phyloP scores from a whole-genome alignment of 1,140 invertebrate genomes.

The Branchinecta lindahli region DNA sequence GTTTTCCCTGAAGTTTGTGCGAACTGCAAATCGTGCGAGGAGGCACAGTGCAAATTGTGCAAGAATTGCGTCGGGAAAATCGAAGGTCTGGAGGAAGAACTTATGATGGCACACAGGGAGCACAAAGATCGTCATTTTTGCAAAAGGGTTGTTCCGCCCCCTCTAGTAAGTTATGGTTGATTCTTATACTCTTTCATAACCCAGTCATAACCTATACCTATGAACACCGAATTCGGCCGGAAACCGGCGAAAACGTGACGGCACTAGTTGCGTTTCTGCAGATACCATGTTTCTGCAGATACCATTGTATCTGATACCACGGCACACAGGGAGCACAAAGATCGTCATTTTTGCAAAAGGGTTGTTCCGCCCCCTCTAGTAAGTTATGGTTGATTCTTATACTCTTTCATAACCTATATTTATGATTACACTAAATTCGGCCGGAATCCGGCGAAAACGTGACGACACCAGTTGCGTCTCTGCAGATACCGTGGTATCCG shows the following conservation, averaged over 20 bases:
- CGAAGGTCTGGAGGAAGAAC: constrained; percentile 45
- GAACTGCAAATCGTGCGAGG: constrained; percentile 40
- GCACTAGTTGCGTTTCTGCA: too few species aligned
- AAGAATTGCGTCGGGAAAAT: constrained; percentile 51
- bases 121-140: constrained; percentile 59
- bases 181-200: neutral
- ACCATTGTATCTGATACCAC: too few species aligned
- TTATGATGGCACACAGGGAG: constrained; percentile 39
- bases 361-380: constrained; percentile 63
- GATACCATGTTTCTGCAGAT: too few species aligned
- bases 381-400: constrained; percentile 27
- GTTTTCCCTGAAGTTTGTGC: constrained; percentile 51
- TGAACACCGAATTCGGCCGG: neutral
- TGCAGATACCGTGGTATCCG: too few species aligned
- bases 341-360: constrained; percentile 56
- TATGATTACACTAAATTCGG: neutral
- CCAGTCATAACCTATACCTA: neutral
- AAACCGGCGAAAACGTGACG: too few species aligned
- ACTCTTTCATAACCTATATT: neutral
- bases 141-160: constrained; percentile 59
- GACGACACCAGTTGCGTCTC: too few species aligned
- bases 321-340: constrained; percentile 46
- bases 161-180: constrained; percentile 41
- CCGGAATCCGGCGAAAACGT: too few species aligned
- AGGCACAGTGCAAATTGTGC: constrained; percentile 55